These are phyloP conservation scores for Lamellibrachia columna DNA, from an alignment of 2,888 invertebrate genomes.

Conservation along the genomic window DNA sequence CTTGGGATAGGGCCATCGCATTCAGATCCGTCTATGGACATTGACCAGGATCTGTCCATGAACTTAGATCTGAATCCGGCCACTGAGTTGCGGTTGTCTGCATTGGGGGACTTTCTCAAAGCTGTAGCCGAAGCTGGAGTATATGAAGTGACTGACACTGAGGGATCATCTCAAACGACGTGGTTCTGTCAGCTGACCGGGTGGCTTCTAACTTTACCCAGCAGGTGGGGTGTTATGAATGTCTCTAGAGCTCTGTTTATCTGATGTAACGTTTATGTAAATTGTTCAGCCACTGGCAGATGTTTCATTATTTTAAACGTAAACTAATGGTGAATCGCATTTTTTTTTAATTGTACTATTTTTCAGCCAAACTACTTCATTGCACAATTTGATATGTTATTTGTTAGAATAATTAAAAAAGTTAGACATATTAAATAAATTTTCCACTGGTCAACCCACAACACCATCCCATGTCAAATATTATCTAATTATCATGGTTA, in stretches of 20 bases:
- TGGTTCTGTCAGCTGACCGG: conserved; percentile 22
- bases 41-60: neutral
- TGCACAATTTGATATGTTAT: no score
- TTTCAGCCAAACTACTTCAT: no score
- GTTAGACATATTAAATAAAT: no score
- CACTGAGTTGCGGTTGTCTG: neutral
- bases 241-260: neutral
- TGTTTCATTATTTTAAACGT: no score
- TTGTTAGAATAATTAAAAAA: no score
- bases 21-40: neutral
- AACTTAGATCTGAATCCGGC: neutral
- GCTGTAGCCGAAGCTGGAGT: neutral
- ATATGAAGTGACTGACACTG: conserved; percentile 14
- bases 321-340: no score
- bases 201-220: conserved; percentile 13
- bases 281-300: no score
- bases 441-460: no score
- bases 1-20: neutral
- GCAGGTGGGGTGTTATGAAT: neutral
- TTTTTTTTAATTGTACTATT: no score
- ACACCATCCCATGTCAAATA: no score
- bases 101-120: neutral
- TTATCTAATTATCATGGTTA: no score
- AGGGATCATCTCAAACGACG: neutral
- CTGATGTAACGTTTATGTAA: no score